phyloP scores from a whole-genome alignment of 2,113 vertebrate genomes.

The Corythaixoides concolor region DNA sequence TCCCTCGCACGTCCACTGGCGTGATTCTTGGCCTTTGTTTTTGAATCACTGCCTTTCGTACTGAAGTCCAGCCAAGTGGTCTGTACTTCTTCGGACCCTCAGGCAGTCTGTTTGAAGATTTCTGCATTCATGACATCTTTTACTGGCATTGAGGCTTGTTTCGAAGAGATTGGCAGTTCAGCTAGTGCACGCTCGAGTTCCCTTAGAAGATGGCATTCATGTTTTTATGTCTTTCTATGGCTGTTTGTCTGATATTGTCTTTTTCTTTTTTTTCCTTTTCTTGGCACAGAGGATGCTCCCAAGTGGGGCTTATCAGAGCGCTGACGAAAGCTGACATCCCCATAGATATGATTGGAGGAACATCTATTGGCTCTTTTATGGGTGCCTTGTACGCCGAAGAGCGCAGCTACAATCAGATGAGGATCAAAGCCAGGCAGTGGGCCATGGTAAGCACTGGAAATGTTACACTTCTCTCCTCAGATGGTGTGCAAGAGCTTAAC shows the following conservation, averaged over 20 bases:
- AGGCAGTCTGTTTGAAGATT: not conserved
- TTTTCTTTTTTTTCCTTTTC: not conserved
- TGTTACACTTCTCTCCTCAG: fast-evolving
- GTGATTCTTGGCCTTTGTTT: not conserved
- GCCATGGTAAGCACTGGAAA: conserved; percentile 79
- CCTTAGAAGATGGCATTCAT: not conserved
- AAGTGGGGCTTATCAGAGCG: conserved; percentile 87
- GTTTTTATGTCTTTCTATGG: not conserved
- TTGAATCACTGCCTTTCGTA: not conserved
- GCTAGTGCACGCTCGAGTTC: not conserved
- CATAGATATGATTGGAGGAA: conserved; percentile 90
- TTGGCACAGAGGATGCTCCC: conserved; percentile 86
- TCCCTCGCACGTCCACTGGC: fast-evolving
- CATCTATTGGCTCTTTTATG: conserved; percentile 91
- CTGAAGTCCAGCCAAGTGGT: not conserved
- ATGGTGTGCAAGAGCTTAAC: not conserved
- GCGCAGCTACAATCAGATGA: conserved; percentile 85
- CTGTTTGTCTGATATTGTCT: not conserved
- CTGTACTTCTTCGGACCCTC: not conserved
- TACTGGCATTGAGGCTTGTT: not conserved
- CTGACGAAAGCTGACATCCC: conserved; percentile 88
- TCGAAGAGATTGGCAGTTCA: not conserved
- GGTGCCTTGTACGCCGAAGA: conserved; percentile 91
- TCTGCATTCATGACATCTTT: not conserved
- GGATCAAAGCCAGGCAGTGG: conserved; percentile 89